These are phyloP conservation scores for Callinectes sapidus DNA, from an alignment of 2,888 invertebrate genomes.

Conservation along the genomic window DNA sequence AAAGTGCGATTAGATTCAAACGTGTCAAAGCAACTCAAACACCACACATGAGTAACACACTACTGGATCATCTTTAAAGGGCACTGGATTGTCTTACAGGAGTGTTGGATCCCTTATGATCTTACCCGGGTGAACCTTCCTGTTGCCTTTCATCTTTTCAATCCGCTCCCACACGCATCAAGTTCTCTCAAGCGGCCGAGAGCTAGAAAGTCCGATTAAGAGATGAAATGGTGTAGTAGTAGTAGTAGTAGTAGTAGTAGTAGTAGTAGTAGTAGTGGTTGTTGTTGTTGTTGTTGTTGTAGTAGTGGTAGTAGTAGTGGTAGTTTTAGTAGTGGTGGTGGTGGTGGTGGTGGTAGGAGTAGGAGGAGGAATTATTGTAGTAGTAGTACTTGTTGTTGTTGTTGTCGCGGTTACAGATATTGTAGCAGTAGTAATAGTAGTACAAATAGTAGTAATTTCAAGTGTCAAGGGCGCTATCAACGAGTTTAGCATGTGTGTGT, in stretches of 20 bases:
- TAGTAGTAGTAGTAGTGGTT: no score
- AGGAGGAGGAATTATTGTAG: no score
- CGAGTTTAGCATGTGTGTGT: no score
- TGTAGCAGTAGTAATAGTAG: constrained; percentile 7
- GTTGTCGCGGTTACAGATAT: neutral
- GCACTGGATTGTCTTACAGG: neutral
- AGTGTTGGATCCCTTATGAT: neutral
- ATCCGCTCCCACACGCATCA: no score
- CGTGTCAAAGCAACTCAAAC: neutral
- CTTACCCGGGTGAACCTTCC: constrained; percentile 3
- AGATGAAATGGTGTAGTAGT: neutral
- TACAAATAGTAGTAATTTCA: neutral
- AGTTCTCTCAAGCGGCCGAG: no score
- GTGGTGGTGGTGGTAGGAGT: neutral
- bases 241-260: no score
- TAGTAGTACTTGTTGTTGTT: no score
- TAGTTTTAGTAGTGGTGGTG: constrained; percentile 34
- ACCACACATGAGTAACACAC: neutral
- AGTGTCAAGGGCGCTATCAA: neutral
- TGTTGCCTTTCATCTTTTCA: neutral
- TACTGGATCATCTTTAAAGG: neutral
- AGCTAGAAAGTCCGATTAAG: no score
- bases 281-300: neutral
- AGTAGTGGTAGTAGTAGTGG: neutral
- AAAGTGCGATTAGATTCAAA: neutral